These are phyloP conservation scores for Mustela lutreola DNA, from an alignment of 2,113 vertebrate species.

Conservation along the genomic window DNA sequence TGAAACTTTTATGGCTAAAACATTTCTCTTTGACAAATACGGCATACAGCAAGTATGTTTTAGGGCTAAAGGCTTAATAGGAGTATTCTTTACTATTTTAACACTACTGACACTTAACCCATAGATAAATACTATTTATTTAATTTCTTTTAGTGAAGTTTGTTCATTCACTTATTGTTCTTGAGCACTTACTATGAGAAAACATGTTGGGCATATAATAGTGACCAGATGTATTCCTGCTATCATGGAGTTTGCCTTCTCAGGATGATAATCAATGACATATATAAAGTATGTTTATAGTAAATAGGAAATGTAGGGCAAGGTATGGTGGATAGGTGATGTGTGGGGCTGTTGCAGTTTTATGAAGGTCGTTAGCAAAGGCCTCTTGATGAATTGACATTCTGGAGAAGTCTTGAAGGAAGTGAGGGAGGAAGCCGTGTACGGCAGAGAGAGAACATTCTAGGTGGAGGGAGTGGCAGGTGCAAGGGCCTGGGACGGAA, in stretches of 20 bases:
- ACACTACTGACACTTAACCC: background rate
- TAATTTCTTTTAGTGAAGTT: background rate
- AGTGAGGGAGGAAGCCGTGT: background rate
- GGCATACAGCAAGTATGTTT: background rate
- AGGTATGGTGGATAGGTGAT: background rate
- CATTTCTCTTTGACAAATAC: constrained; percentile 5
- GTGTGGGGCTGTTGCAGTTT: background rate
- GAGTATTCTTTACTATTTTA: background rate
- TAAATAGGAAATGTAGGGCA: background rate
- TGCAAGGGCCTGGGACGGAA: background rate
- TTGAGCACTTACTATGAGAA: background rate
- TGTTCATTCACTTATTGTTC: background rate
- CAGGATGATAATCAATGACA: background rate
- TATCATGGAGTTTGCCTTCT: background rate
- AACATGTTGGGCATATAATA: background rate
- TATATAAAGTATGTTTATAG: background rate
- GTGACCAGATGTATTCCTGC: background rate
- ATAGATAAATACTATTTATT: background rate
- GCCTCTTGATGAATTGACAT: background rate
- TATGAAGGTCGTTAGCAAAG: background rate
- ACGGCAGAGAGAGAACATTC: background rate
- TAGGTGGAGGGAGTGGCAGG: background rate
- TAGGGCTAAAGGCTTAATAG: constrained; percentile 10
- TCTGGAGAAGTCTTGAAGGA: background rate
- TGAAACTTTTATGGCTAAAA: constrained; percentile 34